Evolutionary conservation across 2,797 vertebrate species (phyloP).

Genomic region (Coluber constrictor): DNA sequence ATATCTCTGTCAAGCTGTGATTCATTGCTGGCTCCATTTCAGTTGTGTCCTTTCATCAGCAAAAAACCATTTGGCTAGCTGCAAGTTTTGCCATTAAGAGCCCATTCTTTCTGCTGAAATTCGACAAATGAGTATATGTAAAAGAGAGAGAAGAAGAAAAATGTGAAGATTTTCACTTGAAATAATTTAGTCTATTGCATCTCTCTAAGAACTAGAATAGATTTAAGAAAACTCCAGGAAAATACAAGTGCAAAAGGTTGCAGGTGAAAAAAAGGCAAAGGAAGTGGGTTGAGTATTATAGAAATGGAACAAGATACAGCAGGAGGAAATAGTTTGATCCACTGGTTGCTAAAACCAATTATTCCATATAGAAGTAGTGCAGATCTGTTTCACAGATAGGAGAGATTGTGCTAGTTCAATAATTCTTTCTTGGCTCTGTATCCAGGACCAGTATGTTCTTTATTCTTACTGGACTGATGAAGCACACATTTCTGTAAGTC

Average conservation of each 20-base stretch:
- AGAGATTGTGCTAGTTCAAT: not conserved
- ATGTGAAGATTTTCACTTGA: not conserved
- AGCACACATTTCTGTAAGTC: not conserved
- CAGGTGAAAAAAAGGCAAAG: not conserved
- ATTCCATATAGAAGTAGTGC: not conserved
- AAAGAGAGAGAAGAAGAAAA: not conserved
- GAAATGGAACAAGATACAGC: not conserved
- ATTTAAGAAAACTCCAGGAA: not conserved
- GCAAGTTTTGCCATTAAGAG: conserved; percentile 14
- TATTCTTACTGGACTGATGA: not conserved
- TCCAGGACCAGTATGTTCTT: not conserved
- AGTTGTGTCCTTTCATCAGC: conserved; percentile 20
- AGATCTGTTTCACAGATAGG: not conserved
- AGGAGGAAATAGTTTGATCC: not conserved
- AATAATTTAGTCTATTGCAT: conserved; percentile 3
- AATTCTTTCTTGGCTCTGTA: not conserved
- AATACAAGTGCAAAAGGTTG: not conserved
- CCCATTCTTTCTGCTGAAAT: not conserved
- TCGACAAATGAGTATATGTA: not conserved
- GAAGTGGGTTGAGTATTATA: not conserved
- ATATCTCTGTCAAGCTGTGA: conserved; percentile 24
- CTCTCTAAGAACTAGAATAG: not conserved
- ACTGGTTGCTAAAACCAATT: not conserved
- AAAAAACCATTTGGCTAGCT: conserved; percentile 9
- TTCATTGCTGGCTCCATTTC: conserved; percentile 14